These are phyloP conservation scores for Macrosteles quadrilineatus DNA, from an alignment of 1,140 invertebrate species.

Conservation along the genomic window DNA sequence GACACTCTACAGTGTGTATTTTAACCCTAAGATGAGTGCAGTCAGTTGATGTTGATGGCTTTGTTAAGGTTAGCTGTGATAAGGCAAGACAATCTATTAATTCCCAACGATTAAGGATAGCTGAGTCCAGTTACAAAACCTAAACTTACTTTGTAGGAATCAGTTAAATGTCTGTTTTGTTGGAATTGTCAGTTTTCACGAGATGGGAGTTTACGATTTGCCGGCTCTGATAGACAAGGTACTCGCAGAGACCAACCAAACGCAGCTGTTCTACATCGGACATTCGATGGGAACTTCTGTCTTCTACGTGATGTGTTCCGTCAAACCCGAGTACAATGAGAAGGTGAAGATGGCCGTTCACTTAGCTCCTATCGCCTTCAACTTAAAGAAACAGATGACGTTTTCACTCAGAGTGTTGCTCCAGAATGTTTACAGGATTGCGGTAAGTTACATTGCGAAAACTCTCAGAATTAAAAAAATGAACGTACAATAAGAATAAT, in stretches of 20 bases:
- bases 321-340: slow-evolving; percentile 51
- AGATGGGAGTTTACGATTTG: slow-evolving; percentile 75
- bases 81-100: no score
- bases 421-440: not conserved
- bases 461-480: not conserved
- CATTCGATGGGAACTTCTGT: slow-evolving; percentile 66
- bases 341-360: not conserved
- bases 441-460: not conserved
- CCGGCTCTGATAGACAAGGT: slow-evolving; percentile 75
- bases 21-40: no score
- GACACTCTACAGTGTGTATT: no score
- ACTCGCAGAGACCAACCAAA: slow-evolving; percentile 58
- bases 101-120: no score
- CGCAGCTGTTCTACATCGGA: slow-evolving; percentile 67
- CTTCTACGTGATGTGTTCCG: slow-evolving; percentile 56
- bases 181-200: slow-evolving; percentile 76
- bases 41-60: no score
- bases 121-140: not conserved
- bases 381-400: not conserved
- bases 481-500: not conserved
- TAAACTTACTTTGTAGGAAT: not conserved
- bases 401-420: not conserved
- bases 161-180: not conserved
- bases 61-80: no score
- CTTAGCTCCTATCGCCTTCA: slow-evolving; percentile 18